Evolutionary conservation across 2,888 invertebrate species (phyloP).

Genomic region (Lithophane socia): DNA sequence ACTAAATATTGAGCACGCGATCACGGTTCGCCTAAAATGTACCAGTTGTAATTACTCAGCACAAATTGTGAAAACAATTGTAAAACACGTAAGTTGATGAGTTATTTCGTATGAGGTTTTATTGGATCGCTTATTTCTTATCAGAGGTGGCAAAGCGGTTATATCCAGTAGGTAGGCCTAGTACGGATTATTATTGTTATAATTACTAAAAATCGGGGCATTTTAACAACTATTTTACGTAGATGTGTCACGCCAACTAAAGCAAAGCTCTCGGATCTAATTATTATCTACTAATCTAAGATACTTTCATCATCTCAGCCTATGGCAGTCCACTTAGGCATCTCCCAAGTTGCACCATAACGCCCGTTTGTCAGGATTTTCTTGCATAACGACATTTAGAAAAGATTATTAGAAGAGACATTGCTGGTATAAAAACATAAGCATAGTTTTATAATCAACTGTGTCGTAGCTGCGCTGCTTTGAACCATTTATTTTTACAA

Average conservation of each 20-base stretch:
- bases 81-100: slow-evolving; percentile 14
- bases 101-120: neutral
- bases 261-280: neutral
- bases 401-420: neutral
- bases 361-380: no score
- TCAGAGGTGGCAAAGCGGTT: neutral
- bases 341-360: neutral
- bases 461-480: neutral
- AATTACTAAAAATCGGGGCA: neutral
- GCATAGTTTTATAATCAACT: neutral
- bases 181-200: neutral
- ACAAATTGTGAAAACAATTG: slow-evolving; percentile 15
- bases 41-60: slow-evolving; percentile 25
- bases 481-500: slow-evolving; percentile 9
- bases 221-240: neutral
- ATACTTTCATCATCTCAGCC: neutral
- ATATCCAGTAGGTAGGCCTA: neutral
- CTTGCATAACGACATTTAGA: no score
- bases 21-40: neutral
- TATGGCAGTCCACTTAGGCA: neutral
- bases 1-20: slow-evolving; percentile 24
- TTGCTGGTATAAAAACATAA: neutral
- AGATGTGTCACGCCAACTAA: neutral
- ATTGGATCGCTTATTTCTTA: slow-evolving; percentile 7
- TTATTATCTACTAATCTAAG: neutral